phyloP scores from a whole-genome alignment of 2,797 vertebrate genomes.

The Lepilemur septentrionalis region DNA sequence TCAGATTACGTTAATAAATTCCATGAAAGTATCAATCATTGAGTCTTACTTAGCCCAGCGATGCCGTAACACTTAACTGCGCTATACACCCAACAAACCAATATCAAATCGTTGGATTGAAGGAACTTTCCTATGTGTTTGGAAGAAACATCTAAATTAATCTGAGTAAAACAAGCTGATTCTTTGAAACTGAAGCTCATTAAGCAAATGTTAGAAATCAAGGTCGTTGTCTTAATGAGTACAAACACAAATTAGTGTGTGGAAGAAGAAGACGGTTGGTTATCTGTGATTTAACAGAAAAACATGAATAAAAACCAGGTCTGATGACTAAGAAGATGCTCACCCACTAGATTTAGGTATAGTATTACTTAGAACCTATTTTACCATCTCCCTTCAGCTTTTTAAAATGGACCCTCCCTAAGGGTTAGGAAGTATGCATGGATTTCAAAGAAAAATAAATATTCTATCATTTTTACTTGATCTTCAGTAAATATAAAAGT shows the following conservation, averaged over 20 bases:
- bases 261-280: neutral
- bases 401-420: neutral
- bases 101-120: neutral
- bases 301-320: neutral
- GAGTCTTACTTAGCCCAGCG: neutral
- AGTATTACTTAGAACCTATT: neutral
- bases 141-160: neutral
- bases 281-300: neutral
- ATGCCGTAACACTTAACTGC: neutral
- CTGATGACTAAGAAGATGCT: neutral
- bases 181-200: slow-evolving; percentile 24
- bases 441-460: slow-evolving; percentile 8
- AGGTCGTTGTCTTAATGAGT: neutral
- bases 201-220: slow-evolving; percentile 38
- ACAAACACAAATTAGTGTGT: slow-evolving; percentile 13
- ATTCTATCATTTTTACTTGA: neutral
- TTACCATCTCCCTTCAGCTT: neutral
- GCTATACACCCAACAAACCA: neutral
- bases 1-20: neutral
- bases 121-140: neutral
- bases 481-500: neutral
- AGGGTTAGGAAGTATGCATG: neutral
- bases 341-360: neutral
- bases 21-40: neutral
- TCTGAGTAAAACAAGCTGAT: neutral